Conservation (phyloP, 2,888 invertebrate species). For the Sinelater perroti region DNA sequence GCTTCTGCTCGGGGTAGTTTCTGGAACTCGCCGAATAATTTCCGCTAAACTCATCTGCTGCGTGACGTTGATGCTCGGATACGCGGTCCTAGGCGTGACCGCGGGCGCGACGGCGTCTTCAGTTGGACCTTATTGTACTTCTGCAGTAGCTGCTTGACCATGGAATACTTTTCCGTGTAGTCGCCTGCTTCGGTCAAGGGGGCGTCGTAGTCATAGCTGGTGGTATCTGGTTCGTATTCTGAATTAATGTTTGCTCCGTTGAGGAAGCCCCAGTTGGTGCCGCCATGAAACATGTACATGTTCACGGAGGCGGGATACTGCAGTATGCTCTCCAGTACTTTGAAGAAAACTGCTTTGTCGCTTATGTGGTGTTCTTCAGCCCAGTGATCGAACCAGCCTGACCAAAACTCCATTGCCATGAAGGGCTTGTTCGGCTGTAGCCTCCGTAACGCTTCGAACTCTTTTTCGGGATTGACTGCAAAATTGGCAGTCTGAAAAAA, state of each 20-base stretch:
- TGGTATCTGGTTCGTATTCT: slow-evolving; percentile 56
- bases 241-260: slow-evolving; percentile 51
- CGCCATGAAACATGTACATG: slow-evolving; percentile 93
- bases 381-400: slow-evolving; percentile 70
- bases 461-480: slow-evolving; percentile 56
- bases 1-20: slow-evolving; percentile 34
- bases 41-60: slow-evolving; percentile 65
- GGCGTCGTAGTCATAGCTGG: slow-evolving; percentile 74
- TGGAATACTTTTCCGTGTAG: slow-evolving; percentile 83
- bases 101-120: slow-evolving; percentile 73
- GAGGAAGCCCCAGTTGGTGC: slow-evolving; percentile 83
- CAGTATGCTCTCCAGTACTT: slow-evolving; percentile 36
- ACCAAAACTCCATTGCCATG: slow-evolving; percentile 68
- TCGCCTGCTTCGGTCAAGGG: slow-evolving; percentile 90
- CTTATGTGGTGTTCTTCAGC: slow-evolving; percentile 50
- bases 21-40: slow-evolving; percentile 45
- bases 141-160: slow-evolving; percentile 68
- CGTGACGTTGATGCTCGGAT: slow-evolving; percentile 72
- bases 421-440: slow-evolving; percentile 63
- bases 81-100: slow-evolving; percentile 78
- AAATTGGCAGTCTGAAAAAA: slow-evolving; percentile 64
- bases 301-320: slow-evolving; percentile 72
- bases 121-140: slow-evolving; percentile 54
- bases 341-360: slow-evolving; percentile 39
- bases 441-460: slow-evolving; percentile 58